These are phyloP conservation scores for Mystacornis crossleyi DNA, from an alignment of 2,113 vertebrate species.

Conservation along the genomic window DNA sequence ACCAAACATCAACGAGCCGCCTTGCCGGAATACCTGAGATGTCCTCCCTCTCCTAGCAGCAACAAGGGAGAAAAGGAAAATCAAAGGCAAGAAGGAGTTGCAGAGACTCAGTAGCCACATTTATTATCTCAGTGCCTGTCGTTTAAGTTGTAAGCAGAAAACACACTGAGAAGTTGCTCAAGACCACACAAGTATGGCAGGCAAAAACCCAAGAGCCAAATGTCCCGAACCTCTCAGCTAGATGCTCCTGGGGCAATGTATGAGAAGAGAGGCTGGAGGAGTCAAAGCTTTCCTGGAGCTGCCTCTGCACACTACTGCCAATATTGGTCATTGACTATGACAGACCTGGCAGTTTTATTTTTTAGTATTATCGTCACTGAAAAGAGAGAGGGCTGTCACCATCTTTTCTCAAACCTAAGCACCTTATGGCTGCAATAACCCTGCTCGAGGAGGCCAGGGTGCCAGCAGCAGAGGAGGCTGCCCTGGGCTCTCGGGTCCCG, in stretches of 20 bases:
- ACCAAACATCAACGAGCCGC: not conserved
- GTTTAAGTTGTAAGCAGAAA: not conserved
- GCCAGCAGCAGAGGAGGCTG: accelerated
- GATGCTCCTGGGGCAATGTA: accelerated
- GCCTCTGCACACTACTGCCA: not conserved
- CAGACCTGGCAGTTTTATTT: accelerated
- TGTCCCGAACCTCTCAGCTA: not conserved
- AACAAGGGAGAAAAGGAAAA: not conserved
- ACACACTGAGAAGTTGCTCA: not conserved
- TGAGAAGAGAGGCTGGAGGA: not conserved
- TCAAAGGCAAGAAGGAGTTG: not conserved
- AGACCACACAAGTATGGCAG: accelerated
- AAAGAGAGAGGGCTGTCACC: accelerated
- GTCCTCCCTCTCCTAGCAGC: not conserved
- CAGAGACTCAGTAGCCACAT: not conserved
- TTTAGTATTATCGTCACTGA: accelerated
- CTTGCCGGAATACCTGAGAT: accelerated
- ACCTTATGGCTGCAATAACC: accelerated
- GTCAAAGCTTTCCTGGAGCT: not conserved
- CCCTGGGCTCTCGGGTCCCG: too few species aligned
- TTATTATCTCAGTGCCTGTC: not conserved
- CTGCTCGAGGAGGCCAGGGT: accelerated
- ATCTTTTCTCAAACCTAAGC: accelerated
- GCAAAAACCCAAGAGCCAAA: not conserved
- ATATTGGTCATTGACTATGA: accelerated